Base-by-base conservation (phyloP, 2,888 invertebrate genomes). In the Archips xylosteana region DNA sequence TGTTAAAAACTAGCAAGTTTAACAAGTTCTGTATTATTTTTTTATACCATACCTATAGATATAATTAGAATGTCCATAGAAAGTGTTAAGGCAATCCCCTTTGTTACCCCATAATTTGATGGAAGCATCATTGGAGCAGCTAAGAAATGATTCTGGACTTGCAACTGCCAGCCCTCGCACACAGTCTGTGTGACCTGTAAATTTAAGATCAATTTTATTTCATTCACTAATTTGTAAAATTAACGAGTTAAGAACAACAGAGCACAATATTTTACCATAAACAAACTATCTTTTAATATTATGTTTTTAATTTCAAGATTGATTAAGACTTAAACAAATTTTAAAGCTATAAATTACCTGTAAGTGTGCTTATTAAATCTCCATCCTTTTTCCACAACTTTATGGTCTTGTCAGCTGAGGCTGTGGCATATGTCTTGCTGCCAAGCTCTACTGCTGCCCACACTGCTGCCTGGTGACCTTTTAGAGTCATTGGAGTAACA, bases 51-150 rank as follows among this genome's bases (percentile, higher is more conserved):
- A 96, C 96, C 96, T 95, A 88, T 99, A 99, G 79, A 99, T 97
- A 88, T 97, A 99, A 94, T 97, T 98, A 57, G 96, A 95, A 88
- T 99, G 99, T 0, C 98, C 98, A 87, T 96, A 96, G 81, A 96
- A 96, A 72, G 96, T 96, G 70, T 96, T 95, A 6, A 98, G 87
- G 84, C 97, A 97, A 80, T 97, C 96, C 36, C 98, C 98, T 65
- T 95, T 95, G 73, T 96, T 95, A 3, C 96, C 95, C 99, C 99
- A 99, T 69, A 96, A 95, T 78, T 97, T 96, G 61, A 99, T 95
- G 0, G 97, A 95, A 0, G 98, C 97, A 94, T 99, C 99, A 90
- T 99, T 99, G 39, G 98, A 96, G 85, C 98, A 98, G 63, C 99
- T 98, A 1, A 99, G 90, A 88, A 99, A 97, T 60, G 96, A 95